phyloP scores from a whole-genome alignment of 2,113 vertebrate species.

The Neotragus pygmaeus region DNA sequence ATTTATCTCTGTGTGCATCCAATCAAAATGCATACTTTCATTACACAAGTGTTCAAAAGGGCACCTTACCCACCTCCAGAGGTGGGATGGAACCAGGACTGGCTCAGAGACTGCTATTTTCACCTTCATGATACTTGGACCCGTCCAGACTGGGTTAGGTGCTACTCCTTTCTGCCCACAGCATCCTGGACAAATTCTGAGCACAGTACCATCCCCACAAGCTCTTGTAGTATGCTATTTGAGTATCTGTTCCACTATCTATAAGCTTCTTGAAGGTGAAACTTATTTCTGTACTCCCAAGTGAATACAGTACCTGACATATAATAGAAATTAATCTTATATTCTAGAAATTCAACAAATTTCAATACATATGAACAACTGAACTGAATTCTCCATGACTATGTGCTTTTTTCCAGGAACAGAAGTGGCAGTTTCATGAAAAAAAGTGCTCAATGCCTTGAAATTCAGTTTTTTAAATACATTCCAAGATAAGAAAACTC shows the following conservation, averaged over 20 bases:
- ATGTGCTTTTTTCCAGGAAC: neutral
- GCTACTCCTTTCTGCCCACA: neutral
- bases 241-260: neutral
- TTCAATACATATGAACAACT: neutral
- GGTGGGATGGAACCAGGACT: too few relatives aligned
- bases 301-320: neutral
- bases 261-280: neutral
- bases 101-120: neutral
- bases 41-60: neutral
- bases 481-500: neutral
- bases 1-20: neutral
- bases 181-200: neutral
- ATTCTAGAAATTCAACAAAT: neutral
- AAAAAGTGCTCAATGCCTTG: neutral
- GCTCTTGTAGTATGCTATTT: neutral
- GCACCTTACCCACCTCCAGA: neutral
- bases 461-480: neutral
- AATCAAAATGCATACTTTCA: neutral
- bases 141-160: neutral
- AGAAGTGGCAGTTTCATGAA: neutral
- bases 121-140: neutral
- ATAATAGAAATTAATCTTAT: neutral
- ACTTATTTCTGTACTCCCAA: neutral
- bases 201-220: neutral
- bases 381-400: neutral